A percentile compares a stretch with the other conserved stretches of the same genome.
These are phyloP conservation scores for Cotesia glomerata DNA, from an alignment of 1,140 invertebrate species.

Conservation along the genomic window DNA sequence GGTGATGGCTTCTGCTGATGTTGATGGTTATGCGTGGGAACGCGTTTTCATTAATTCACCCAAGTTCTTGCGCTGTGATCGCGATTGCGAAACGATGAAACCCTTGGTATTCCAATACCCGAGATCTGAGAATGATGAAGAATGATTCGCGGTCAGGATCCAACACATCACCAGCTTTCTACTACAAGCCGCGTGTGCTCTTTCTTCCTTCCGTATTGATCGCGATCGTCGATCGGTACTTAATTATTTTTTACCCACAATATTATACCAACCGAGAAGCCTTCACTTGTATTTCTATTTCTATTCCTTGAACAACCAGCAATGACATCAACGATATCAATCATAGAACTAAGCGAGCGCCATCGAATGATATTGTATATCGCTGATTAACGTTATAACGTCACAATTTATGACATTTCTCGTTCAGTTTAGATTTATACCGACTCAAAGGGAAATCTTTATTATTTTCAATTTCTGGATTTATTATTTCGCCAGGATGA, in stretches of 20 bases:
- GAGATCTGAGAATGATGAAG: slow-evolving; percentile 6
- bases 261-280: background rate
- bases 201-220: slow-evolving; percentile 17
- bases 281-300: no score
- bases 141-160: slow-evolving; percentile 46
- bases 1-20: slow-evolving; percentile 14
- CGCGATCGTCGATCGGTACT: background rate
- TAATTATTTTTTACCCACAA: background rate
- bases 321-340: background rate
- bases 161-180: background rate
- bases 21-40: slow-evolving; percentile 40
- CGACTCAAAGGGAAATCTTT: no score
- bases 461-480: no score
- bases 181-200: background rate
- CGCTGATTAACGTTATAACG: no score
- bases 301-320: no score
- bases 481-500: no score
- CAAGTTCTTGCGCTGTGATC: slow-evolving; percentile 34
- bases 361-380: no score
- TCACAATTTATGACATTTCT: no score
- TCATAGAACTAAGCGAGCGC: no score
- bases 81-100: slow-evolving; percentile 28
- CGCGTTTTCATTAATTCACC: slow-evolving; percentile 47
- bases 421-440: no score
- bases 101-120: slow-evolving; percentile 31